Conservation (phyloP, 1,140 invertebrate species). For the Ceratosolen fusciceps region DNA sequence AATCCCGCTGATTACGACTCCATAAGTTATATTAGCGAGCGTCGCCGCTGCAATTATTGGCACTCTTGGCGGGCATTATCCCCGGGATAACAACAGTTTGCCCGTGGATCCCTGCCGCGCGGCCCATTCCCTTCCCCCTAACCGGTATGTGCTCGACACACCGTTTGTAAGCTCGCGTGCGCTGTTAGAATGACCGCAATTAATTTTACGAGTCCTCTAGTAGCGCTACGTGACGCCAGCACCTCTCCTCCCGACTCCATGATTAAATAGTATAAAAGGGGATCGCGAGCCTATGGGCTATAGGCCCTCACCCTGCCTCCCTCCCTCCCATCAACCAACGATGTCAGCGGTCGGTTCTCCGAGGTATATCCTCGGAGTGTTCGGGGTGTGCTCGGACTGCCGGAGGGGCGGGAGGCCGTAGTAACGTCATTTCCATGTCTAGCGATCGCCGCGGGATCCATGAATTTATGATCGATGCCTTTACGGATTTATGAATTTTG, state of each 20-base stretch:
- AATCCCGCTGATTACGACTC: conserved; percentile 33
- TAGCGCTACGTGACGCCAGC: neutral
- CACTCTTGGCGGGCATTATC: conserved; percentile 47
- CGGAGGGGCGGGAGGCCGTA: too few relatives aligned
- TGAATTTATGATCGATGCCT: neutral
- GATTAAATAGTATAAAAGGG: conserved; percentile 27
- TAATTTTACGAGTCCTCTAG: conserved; percentile 49
- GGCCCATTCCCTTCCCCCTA: conserved; percentile 14
- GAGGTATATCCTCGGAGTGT: neutral
- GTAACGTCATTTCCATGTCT: neutral
- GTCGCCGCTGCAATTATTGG: conserved; percentile 46
- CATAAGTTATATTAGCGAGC: neutral
- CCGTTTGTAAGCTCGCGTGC: conserved; percentile 36
- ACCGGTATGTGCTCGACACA: too few relatives aligned
- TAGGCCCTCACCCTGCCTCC: too few relatives aligned
- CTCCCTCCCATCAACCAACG: too few relatives aligned
- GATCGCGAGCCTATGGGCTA: neutral
- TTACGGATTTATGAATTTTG: conserved; percentile 1
- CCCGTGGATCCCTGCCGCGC: conserved; percentile 8
- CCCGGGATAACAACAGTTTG: conserved; percentile 48
- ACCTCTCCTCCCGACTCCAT: neutral
- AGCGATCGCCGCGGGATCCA: neutral
- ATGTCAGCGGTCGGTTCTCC: neutral
- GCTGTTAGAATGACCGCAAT: conserved; percentile 53
- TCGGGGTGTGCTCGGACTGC: too few relatives aligned